Conservation (phyloP, 2,888 invertebrate genomes). For the Lissocephala sabroskyi region DNA sequence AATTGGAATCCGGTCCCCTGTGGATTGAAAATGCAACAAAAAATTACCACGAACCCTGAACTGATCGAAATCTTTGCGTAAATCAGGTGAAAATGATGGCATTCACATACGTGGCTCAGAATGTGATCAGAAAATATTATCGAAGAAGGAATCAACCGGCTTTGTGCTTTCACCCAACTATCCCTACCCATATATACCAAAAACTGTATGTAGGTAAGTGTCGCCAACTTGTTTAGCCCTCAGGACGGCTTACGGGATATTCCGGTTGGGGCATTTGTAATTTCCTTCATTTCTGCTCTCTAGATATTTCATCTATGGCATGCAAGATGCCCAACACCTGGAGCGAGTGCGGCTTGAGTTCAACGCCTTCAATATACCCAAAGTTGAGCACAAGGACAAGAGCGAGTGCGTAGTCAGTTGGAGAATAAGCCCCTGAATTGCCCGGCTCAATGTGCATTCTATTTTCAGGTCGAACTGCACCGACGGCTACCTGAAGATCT, state of each 20-base stretch:
- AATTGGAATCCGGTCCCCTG: too few species aligned
- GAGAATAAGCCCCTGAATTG: too few species aligned
- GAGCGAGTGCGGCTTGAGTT: slow-evolving; percentile 94
- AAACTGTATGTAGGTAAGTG: slow-evolving; percentile 91
- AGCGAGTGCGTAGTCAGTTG: slow-evolving; percentile 93
- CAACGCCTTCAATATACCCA: slow-evolving; percentile 91
- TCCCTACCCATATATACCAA: slow-evolving; percentile 94
- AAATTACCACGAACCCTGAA: slow-evolving; percentile 26
- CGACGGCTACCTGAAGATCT: slow-evolving; percentile 92
- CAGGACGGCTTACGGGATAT: too few species aligned
- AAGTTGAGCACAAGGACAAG: slow-evolving; percentile 78
- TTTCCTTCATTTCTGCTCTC: too few species aligned
- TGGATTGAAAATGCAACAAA: slow-evolving; percentile 48
- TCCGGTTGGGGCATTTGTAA: too few species aligned
- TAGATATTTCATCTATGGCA: slow-evolving; percentile 96
- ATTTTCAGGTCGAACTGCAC: slow-evolving; percentile 79
- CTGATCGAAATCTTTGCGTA: slow-evolving; percentile 15
- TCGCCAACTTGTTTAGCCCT: neutral
- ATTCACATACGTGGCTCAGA: slow-evolving; percentile 97
- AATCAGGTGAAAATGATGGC: slow-evolving; percentile 86
- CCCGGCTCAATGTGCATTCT: too few species aligned
- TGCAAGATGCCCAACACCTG: slow-evolving; percentile 96
- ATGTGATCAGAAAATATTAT: slow-evolving; percentile 98
- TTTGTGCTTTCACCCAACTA: slow-evolving; percentile 96
- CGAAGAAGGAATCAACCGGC: slow-evolving; percentile 93